phyloP scores from a whole-genome alignment of 2,888 invertebrate species.

The Apodemia duryi region DNA sequence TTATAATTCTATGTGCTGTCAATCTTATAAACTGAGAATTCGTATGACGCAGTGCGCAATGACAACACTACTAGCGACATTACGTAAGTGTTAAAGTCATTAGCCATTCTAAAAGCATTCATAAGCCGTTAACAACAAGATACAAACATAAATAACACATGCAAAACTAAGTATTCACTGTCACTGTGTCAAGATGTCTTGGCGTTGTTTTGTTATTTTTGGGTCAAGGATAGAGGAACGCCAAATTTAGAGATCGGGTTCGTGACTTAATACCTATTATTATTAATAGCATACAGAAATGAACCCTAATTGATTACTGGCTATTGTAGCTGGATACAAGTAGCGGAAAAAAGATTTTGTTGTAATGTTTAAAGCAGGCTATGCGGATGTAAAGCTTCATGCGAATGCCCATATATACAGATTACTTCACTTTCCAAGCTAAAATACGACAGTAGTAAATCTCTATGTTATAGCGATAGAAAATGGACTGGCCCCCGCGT shows the following conservation, averaged over 20 bases:
- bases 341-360: not conserved
- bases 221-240: constrained; percentile 59
- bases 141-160: constrained; percentile 15
- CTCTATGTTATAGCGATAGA: too few species aligned
- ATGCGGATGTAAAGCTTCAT: not conserved
- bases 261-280: constrained; percentile 30
- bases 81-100: constrained; percentile 28
- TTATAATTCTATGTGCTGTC: not conserved
- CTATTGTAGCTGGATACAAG: not conserved
- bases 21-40: not conserved
- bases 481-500: too few species aligned
- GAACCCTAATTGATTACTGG: not conserved
- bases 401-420: not conserved
- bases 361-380: too few species aligned
- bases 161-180: constrained; percentile 17
- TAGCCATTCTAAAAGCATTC: constrained; percentile 26
- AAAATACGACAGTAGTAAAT: too few species aligned
- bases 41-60: constrained; percentile 10
- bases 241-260: constrained; percentile 37
- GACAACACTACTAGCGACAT: constrained; percentile 21
- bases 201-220: constrained; percentile 63
- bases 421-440: too few species aligned
- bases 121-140: constrained; percentile 28
- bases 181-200: constrained; percentile 55
- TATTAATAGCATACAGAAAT: constrained; percentile 5